Evolutionary conservation across 2,888 invertebrate genomes (phyloP).

Genomic region (Drymonia ruficornis): DNA sequence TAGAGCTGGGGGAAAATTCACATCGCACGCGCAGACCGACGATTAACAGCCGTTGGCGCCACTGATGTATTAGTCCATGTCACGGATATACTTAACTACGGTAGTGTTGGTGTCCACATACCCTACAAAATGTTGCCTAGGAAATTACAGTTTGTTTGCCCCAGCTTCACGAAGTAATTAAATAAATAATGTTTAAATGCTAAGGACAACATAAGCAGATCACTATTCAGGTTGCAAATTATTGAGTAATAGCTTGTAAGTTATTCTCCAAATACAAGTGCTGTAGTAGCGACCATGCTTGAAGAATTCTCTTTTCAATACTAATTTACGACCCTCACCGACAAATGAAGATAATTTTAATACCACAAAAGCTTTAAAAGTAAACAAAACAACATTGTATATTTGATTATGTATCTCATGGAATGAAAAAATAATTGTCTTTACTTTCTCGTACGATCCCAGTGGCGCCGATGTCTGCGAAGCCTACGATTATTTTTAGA

Average conservation of each 20-base stretch:
- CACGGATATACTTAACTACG: slow-evolving; percentile 64
- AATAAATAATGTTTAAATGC: no score
- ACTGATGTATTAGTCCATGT: slow-evolving; percentile 72
- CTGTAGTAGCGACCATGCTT: no score
- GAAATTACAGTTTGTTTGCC: slow-evolving; percentile 6
- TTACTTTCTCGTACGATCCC: slow-evolving; percentile 81
- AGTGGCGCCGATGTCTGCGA: slow-evolving; percentile 78
- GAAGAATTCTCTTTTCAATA: no score
- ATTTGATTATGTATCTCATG: slow-evolving; percentile 41
- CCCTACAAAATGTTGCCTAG: slow-evolving; percentile 32
- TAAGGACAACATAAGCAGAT: no score
- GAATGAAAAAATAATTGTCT: slow-evolving; percentile 67
- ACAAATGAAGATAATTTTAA: no score
- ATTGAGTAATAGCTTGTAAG: no score
- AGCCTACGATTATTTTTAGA: slow-evolving; percentile 85
- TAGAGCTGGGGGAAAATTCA: slow-evolving; percentile 71
- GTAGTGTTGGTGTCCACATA: slow-evolving; percentile 51
- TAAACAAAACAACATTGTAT: slow-evolving; percentile 19
- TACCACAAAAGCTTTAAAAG: not conserved
- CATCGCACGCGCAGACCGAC: slow-evolving; percentile 73
- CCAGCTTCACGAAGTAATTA: no score
- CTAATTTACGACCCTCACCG: no score
- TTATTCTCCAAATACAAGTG: no score
- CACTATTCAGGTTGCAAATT: no score
- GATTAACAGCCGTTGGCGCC: slow-evolving; percentile 73